Evolutionary conservation across 1,140 invertebrate species (phyloP).

Genomic region (Ptiloglossa arizonensis): DNA sequence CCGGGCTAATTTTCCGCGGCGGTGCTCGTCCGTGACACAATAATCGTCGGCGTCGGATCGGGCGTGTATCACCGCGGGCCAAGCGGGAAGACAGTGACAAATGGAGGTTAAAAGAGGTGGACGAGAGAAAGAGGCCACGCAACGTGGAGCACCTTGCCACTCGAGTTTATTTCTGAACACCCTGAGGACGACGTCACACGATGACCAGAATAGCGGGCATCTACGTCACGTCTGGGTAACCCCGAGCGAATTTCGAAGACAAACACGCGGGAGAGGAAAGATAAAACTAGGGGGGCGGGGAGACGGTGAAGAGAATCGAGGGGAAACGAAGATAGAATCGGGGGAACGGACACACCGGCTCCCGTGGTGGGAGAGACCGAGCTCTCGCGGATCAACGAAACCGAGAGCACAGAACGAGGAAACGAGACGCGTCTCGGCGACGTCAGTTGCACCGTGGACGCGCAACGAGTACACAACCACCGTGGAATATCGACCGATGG

Average conservation of each 20-base stretch:
- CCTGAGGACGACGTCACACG: conserved; percentile 68
- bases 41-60: conserved; percentile 59
- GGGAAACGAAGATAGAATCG: background rate
- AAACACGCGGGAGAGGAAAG: conserved; percentile 17
- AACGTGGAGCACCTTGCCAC: conserved; percentile 54
- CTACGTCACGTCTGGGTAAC: conserved; percentile 72
- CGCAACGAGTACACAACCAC: conserved; percentile 36
- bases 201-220: conserved; percentile 67
- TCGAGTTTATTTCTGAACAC: conserved; percentile 69
- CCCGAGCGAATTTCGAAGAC: conserved; percentile 59
- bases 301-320: background rate
- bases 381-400: too few species aligned
- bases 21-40: conserved; percentile 61
- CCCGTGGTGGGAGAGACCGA: background rate
- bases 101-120: conserved; percentile 61
- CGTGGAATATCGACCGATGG: conserved; percentile 42
- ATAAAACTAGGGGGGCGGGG: background rate
- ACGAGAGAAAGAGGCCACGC: conserved; percentile 35
- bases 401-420: too few species aligned
- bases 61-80: conserved; percentile 14
- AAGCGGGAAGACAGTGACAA: conserved; percentile 37
- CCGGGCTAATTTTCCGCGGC: conserved; percentile 17
- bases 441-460: conserved; percentile 62
- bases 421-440: too few species aligned
- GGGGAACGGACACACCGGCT: background rate